phyloP scores from a whole-genome alignment of 1,140 invertebrate genomes.

The Chironomus striatipennis region DNA sequence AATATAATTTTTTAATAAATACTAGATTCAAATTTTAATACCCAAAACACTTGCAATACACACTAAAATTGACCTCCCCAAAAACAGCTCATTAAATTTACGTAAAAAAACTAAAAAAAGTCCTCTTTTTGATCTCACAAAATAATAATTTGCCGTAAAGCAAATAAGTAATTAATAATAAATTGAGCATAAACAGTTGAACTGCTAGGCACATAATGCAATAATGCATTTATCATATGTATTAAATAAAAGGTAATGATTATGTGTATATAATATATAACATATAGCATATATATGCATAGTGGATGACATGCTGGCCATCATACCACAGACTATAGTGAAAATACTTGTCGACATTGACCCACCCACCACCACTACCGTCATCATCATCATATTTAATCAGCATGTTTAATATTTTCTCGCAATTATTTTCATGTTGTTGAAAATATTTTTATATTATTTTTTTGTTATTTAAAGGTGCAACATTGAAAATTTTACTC shows the following conservation, averaged over 20 bases:
- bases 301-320: slow-evolving; percentile 1
- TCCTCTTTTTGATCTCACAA: too few species aligned
- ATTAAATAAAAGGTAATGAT: too few species aligned
- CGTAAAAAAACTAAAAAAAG: too few species aligned
- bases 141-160: neutral
- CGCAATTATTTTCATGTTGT: neutral
- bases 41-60: too few species aligned
- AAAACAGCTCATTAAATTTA: too few species aligned
- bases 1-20: too few species aligned
- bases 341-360: neutral
- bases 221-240: slow-evolving; percentile 16
- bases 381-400: neutral
- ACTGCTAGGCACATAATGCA: slow-evolving; percentile 4
- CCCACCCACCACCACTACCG: neutral
- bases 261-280: neutral
- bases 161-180: slow-evolving; percentile 12
- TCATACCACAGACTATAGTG: neutral
- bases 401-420: neutral
- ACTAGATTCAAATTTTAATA: too few species aligned
- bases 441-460: too few species aligned
- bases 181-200: slow-evolving; percentile 22
- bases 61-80: too few species aligned
- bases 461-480: too few species aligned
- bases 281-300: neutral
- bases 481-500: neutral